Evolutionary conservation across 2,113 vertebrate species (phyloP).

Genomic region (Barbus barbus): DNA sequence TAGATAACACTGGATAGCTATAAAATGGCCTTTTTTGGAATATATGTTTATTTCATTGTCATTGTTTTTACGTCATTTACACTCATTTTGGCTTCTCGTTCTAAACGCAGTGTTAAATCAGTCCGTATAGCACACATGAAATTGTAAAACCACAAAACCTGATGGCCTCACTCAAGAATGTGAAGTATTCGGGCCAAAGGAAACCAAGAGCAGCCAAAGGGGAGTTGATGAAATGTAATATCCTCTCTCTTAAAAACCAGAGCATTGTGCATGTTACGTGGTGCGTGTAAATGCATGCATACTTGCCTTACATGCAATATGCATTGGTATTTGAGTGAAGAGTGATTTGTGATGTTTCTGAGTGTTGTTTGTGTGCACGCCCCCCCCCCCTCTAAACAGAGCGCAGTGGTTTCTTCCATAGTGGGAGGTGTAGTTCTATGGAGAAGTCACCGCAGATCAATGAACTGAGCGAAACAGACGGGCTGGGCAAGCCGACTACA

Average conservation of each 20-base stretch:
- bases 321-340: not conserved
- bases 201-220: constrained; percentile 51
- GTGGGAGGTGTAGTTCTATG: constrained; percentile 76
- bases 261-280: not conserved
- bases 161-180: constrained; percentile 73
- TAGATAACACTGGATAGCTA: not conserved
- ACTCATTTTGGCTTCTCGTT: not conserved
- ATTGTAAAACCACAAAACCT: constrained; percentile 54
- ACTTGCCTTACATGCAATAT: not conserved
- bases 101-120: constrained; percentile 9
- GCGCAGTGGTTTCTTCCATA: constrained; percentile 77
- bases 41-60: not conserved
- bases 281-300: not conserved
- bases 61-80: no score
- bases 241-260: not conserved
- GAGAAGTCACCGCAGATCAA: constrained; percentile 78
- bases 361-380: accelerated
- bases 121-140: constrained; percentile 23
- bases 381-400: constrained; percentile 28
- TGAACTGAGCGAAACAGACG: constrained; percentile 75
- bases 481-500: constrained; percentile 64
- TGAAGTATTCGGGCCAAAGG: constrained; percentile 70
- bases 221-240: not conserved
- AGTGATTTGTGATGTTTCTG: not conserved
- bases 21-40: not conserved